Conservation (phyloP, 2,888 invertebrate genomes). For the Nesidiocoris tenuis region DNA sequence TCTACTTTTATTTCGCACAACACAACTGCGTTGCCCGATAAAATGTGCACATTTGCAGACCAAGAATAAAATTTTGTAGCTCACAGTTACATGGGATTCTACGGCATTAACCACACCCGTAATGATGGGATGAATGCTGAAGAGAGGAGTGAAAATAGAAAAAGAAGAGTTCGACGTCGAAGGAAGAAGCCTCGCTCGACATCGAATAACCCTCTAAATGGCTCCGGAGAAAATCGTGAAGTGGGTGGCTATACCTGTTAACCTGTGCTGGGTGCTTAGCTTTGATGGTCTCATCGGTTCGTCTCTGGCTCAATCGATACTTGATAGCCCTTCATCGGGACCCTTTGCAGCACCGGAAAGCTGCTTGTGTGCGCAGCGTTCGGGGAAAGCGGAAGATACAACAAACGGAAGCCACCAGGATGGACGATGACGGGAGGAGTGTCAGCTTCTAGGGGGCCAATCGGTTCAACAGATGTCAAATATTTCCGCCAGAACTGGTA, state of each 20-base stretch:
- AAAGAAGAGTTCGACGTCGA: neutral
- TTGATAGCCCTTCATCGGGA: neutral
- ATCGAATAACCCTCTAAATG: neutral
- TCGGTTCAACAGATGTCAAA: constrained; percentile 3
- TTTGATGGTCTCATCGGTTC: neutral
- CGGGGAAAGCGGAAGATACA: neutral
- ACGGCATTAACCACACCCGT: no score
- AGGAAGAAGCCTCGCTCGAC: neutral
- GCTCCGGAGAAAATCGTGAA: neutral
- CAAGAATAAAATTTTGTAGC: no score
- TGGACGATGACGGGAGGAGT: neutral
- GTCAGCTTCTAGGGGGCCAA: neutral
- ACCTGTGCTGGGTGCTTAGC: neutral
- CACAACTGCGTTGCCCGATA: no score
- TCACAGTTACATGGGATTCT: no score
- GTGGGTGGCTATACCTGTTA: neutral
- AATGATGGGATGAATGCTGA: no score
- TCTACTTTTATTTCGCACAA: no score
- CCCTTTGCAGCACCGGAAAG: neutral
- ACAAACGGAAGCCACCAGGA: neutral
- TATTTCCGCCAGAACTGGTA: neutral
- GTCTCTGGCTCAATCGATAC: neutral
- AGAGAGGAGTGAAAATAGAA: neutral
- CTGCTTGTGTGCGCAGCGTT: neutral
- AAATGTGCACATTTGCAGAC: no score